phyloP scores from a whole-genome alignment of 2,113 vertebrate genomes.

The Egretta garzetta region DNA sequence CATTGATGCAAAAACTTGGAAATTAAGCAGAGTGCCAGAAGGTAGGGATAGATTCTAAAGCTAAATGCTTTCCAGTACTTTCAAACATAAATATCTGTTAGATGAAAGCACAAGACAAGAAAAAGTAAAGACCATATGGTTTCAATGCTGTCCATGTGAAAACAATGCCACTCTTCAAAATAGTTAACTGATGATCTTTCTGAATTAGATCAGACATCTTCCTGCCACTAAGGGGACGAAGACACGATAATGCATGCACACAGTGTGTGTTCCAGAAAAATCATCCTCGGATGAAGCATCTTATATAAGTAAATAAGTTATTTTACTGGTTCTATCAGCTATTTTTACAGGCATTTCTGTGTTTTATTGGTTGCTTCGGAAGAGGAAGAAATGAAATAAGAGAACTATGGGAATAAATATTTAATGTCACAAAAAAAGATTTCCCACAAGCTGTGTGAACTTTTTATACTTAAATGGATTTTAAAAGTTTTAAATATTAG shows the following conservation, averaged over 20 bases:
- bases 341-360: conserved; percentile 28
- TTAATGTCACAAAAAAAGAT: conserved; percentile 26
- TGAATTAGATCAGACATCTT: conserved; percentile 56
- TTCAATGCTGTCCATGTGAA: conserved; percentile 68
- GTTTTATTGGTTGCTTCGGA: conserved; percentile 21
- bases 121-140: conserved; percentile 70
- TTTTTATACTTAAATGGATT: background rate
- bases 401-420: background rate
- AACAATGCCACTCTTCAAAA: conserved; percentile 65
- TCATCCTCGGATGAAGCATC: background rate
- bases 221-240: conserved; percentile 52
- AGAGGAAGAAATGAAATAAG: conserved; percentile 41
- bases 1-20: conserved; percentile 58
- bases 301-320: conserved; percentile 14
- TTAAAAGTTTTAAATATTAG: background rate
- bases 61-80: conserved; percentile 68
- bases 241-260: background rate
- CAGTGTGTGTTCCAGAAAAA: conserved; percentile 5
- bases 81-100: conserved; percentile 72
- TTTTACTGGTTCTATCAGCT: conserved; percentile 29
- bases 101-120: conserved; percentile 67
- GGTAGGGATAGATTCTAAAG: conserved; percentile 62
- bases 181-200: conserved; percentile 46
- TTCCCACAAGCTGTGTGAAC: conserved; percentile 3
- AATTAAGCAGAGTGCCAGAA: conserved; percentile 67